Evolutionary conservation across 2,113 vertebrate species (phyloP), one percentile per base, ranked within the genome.

Genomic region (Sturnira hondurensis): DNA sequence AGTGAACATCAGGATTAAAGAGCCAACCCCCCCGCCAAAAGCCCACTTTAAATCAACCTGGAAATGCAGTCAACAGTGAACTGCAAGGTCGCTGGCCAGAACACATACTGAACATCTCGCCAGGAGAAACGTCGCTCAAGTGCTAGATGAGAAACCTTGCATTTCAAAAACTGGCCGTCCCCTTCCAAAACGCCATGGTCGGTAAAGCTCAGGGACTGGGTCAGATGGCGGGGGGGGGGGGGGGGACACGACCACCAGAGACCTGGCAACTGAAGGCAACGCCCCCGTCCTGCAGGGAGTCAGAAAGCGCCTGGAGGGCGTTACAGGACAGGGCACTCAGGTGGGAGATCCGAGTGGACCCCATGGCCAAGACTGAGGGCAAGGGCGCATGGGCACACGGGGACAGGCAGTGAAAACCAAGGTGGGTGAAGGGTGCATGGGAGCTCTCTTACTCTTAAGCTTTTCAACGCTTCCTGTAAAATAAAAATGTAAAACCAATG

Each of bases 401-500:
- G 67, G 17, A 73, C 22, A 70, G 61, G 73, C 31, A 67, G 65
- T 13, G 19, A 45, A 92, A 76, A 65, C 58, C 33, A 45, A 61
- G 12, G 4, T 54, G 67, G 31, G 28, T 16, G 20, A 31, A 65
- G 17, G 13, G 65, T 68, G 54, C 33, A 80, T 20, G 73, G 7
- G 24, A 71, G 50, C 38, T 63, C 45, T 77, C 28, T 41, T 13
- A 54, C 31, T 58, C 31, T 50, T 63, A 19, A 71, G 58, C n/a
- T 88, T 87, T 74, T 6, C 67, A 12, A 38, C 83, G 41, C 45
- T 67, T 78, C 38, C 43, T 67, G 68, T 52, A 41, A 91, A 83
- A 24, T 58, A 85, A 89, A 77, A 93, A 67, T 19, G 1, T 41
- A 33, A 56, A 94, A 13, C 11, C 68, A 54, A 28, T 22, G 33